Percentiles rank a stretch among this genome's conserved stretches.
phyloP scores from a whole-genome alignment of 2,797 vertebrate genomes.

The Halcyon chelicuti region DNA sequence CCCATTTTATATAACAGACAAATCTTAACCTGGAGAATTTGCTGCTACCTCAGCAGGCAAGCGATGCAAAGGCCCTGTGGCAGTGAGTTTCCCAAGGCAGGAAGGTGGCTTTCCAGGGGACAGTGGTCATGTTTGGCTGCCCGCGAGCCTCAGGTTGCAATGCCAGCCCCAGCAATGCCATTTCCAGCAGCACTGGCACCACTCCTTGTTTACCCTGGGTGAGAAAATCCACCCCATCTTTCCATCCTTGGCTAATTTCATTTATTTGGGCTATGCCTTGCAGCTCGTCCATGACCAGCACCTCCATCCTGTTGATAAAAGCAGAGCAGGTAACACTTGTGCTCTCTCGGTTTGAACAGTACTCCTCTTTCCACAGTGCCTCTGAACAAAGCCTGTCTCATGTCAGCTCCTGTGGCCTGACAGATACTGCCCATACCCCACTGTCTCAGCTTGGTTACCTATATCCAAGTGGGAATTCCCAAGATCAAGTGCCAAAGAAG shows the following conservation, averaged over 20 bases:
- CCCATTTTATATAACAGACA: background rate
- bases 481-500: background rate
- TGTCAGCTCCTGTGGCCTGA: background rate
- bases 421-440: rapidly evolving
- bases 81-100: background rate
- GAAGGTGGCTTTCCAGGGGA: background rate
- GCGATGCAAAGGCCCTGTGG: rapidly evolving
- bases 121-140: rapidly evolving
- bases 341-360: background rate
- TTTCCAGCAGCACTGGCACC: background rate
- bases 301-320: background rate
- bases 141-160: background rate
- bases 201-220: background rate
- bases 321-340: background rate
- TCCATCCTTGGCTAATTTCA: background rate
- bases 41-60: background rate
- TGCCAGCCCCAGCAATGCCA: background rate
- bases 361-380: background rate
- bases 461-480: background rate
- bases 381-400: background rate
- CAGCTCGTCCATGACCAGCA: background rate
- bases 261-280: background rate
- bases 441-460: background rate
- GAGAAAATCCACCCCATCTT: background rate
- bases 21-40: background rate